Evolutionary conservation across 64 coral and sea anemone genomes (phyloP), one percentile per base, ranked within the genome.

Genomic region (Dendrophyllia cribrosa): DNA sequence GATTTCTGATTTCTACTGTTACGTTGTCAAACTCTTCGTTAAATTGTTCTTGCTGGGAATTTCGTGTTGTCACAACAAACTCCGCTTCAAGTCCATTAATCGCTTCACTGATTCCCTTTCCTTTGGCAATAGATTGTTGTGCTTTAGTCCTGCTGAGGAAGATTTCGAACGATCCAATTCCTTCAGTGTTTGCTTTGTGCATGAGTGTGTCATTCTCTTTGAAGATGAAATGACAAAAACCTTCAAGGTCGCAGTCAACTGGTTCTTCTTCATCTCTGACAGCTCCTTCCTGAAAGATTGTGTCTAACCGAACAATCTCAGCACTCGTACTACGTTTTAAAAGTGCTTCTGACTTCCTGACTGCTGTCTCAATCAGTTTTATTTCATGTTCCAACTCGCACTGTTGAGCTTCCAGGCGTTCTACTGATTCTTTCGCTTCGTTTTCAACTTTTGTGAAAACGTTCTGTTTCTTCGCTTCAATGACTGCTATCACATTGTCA

Each of bases 41-140:
- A 20, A n/a, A 34, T 5, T 60, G 24, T 83, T 89, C 58, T 17
- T 24, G 26, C 10, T 60, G 34, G 4, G 86, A 74, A 82, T 94
- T 74, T 62, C 55, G 7, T 10, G 88, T 83, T 1, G 58, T 83
- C 3, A 94, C 67, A 46, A 52, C 16, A 46, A 94, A 83, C 51
- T 53, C 56, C 3, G 79, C 66, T 55, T 89, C 86, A 10, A 94
- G 69, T 14, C 92, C 92, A 63, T 89, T 70, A 58, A 61, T 89
- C 55, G 86, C 87, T 83, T 94, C 74, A 7, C 51, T 75, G 9
- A 65, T 52, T 24, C 88, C 82, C 4, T 76, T 73, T 75, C 92
- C 79, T 48, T 34, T 22, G 9, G 65, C 92, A 51, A 63, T 81
- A 62, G 86, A 89, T 52, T 83, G 13, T 5, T 83, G 76, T 15